These are phyloP conservation scores for Dufourea novaeangliae DNA, from an alignment of 1,140 invertebrate species.

Conservation along the genomic window DNA sequence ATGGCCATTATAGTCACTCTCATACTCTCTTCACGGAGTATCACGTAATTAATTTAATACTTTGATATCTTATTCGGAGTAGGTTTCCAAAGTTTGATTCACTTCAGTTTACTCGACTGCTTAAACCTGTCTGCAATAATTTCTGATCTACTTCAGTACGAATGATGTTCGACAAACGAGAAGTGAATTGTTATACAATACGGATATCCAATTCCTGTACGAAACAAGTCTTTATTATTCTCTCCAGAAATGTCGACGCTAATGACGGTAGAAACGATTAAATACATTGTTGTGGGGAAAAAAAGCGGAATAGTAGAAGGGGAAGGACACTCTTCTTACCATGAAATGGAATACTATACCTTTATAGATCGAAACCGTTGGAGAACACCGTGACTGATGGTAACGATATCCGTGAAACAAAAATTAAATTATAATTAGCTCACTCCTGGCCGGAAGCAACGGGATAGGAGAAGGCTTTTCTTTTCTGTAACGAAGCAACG, in stretches of 20 bases:
- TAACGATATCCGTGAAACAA: conserved; percentile 52
- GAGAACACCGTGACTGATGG: conserved; percentile 48
- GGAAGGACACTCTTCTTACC: conserved; percentile 52
- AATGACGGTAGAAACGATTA: conserved; percentile 40
- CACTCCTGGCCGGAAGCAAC: conserved; percentile 15
- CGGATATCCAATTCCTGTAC: background rate
- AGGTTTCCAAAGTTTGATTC: no score
- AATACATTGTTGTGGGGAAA: conserved; percentile 35
- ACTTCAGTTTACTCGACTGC: no score
- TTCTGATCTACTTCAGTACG: no score
- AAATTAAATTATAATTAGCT: conserved; percentile 62
- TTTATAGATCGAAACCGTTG: conserved; percentile 14
- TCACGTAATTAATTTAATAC: no score
- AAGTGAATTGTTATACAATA: background rate
- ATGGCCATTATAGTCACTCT: no score
- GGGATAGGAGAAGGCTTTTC: conserved; percentile 37
- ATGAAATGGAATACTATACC: conserved; percentile 45
- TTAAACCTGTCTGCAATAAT: no score
- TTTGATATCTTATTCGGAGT: no score
- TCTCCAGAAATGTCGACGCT: conserved; percentile 44
- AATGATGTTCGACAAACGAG: no score
- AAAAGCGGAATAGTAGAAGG: conserved; percentile 6
- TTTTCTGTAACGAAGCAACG: conserved; percentile 43
- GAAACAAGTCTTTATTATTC: conserved; percentile 22
- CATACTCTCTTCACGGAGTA: no score